Percentiles rank a stretch among this genome's conserved stretches.
Evolutionary conservation across 1,140 invertebrate species (phyloP).

Genomic region (Meloidogyne exigua): DNA sequence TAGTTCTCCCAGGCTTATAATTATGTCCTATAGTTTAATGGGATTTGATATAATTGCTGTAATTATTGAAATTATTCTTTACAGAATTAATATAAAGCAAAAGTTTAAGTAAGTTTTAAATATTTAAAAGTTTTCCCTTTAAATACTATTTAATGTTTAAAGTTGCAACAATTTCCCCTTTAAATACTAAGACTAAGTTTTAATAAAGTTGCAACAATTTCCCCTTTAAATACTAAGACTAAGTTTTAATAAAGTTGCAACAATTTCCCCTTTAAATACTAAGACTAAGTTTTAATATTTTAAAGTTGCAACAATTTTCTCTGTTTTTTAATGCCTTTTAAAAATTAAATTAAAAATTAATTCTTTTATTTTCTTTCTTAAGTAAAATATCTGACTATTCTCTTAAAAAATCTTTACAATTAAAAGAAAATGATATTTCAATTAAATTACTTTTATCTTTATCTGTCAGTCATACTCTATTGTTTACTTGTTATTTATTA

Average conservation of each 20-base stretch:
- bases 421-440: neutral
- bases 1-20: neutral
- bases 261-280: too few species aligned
- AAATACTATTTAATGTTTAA: too few species aligned
- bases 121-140: neutral
- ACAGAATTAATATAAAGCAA: neutral
- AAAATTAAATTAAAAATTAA: too few species aligned
- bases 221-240: too few species aligned
- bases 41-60: neutral
- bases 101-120: neutral
- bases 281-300: too few species aligned
- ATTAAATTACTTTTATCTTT: neutral
- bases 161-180: too few species aligned
- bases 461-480: neutral
- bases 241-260: too few species aligned
- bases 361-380: too few species aligned
- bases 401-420: neutral
- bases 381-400: constrained; percentile 1
- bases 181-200: too few species aligned
- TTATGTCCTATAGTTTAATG: neutral
- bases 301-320: too few species aligned
- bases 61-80: neutral
- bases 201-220: too few species aligned
- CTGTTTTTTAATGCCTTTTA: too few species aligned
- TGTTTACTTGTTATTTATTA: neutral